Base-by-base conservation (phyloP, 2,797 vertebrate species). In the Pachyuromys duprasi region DNA sequence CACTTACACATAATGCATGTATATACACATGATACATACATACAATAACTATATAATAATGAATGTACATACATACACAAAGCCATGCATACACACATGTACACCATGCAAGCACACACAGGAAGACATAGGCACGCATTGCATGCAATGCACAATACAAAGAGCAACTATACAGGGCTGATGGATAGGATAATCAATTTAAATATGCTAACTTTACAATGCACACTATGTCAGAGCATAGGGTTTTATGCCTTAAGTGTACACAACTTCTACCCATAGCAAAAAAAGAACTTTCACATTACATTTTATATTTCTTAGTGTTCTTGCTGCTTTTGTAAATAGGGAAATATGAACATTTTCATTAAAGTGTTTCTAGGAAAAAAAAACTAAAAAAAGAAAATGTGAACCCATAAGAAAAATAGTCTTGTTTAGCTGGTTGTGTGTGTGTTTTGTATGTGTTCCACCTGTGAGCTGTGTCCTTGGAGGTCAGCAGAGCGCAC, bases 351-450 rank as follows among this genome's bases (percentile, higher is more conserved):
- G n/a, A 45, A 83, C n/a, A 74, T 87, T 92, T 95, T 87, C 86
- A 92, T n/a, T 45, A 65, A 86, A 53, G 62, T 45, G 18, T 53
- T 75, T 94, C 92, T 89, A 18, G 86, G 49, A 49, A 49, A 80
- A 82, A 94, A 91, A 91, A 39, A 82, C 45, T 86, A 57, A 93
- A 95, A 63, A 63, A 95, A 62, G 70, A 55, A 87, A 89, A 86
- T 42, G 33, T 90, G 53, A n/a, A 36, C 8, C 90, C 28, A 53
- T 86, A 82, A 84, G 69, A 80, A 94, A 86, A 93, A 92, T 49
- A 74, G 14, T 33, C 5, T 86, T 62, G 39, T 93, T 72, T 22
- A 80, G 2, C 28, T 78, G 39, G 31, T 86, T 95, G 87, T 78
- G 94, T 90, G 9, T 33, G 53, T 78, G 89, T 74, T 87, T 28